Evolutionary conservation across 2,888 invertebrate genomes (phyloP).

Genomic region (Heliconius charithonia): DNA sequence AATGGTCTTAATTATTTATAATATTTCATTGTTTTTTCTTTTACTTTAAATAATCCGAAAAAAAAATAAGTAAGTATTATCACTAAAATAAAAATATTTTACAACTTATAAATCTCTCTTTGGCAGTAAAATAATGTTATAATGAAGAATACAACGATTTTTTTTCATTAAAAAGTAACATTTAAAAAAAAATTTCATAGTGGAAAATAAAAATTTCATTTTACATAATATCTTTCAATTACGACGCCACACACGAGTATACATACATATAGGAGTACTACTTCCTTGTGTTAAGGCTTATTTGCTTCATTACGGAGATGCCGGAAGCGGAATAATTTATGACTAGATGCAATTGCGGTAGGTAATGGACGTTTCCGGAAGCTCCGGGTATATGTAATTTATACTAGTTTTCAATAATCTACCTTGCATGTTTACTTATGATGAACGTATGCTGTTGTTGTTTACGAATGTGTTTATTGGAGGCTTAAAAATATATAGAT

Average conservation of each 20-base stretch:
- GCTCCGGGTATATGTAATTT: neutral
- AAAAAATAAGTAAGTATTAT: too few relatives aligned
- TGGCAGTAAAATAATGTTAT: too few relatives aligned
- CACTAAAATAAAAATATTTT: too few relatives aligned
- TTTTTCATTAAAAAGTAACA: too few relatives aligned
- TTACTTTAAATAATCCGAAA: too few relatives aligned
- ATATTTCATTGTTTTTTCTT: too few relatives aligned
- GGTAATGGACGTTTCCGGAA: slow-evolving; percentile 36
- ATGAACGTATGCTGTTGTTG: neutral
- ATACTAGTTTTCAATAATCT: slow-evolving; percentile 14
- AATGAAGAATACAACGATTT: too few relatives aligned
- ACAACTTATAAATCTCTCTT: too few relatives aligned
- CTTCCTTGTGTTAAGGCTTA: slow-evolving; percentile 35
- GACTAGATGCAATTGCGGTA: slow-evolving; percentile 63
- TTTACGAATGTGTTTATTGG: neutral
- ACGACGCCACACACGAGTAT: neutral
- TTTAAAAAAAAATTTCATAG: too few relatives aligned
- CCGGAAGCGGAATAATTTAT: slow-evolving; percentile 71
- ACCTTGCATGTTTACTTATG: neutral
- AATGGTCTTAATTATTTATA: too few relatives aligned
- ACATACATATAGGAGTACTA: neutral
- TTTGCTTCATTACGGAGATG: slow-evolving; percentile 62
- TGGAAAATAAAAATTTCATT: neutral
- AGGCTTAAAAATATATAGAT: neutral
- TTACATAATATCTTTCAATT: neutral